A percentile compares a stretch with the other conserved stretches of the same genome.
Conservation (phyloP, 2,797 vertebrate genomes). For the Adelosebastes latens region DNA sequence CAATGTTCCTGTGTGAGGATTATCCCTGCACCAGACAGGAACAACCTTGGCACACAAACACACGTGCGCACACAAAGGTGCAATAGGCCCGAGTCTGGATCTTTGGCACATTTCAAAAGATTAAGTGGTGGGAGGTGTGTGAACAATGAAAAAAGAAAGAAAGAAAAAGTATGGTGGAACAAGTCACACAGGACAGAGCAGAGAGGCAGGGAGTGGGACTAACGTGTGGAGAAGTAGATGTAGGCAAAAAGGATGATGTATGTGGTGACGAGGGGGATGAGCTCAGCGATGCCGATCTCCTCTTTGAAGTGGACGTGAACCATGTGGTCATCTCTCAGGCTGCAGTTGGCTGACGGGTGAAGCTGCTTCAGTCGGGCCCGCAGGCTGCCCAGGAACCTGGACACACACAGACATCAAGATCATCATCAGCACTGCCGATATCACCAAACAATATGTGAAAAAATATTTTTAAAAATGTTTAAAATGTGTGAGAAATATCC, state of each 20-base stretch:
- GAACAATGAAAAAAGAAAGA: background rate
- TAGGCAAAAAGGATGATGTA: conserved; percentile 99
- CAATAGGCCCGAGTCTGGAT: background rate
- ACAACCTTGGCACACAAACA: conserved; percentile 57
- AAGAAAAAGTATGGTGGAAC: background rate
- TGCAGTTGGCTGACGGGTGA: conserved; percentile 94
- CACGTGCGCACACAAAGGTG: conserved; percentile 23
- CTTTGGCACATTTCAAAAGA: background rate
- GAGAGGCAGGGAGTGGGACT: conserved; percentile 39
- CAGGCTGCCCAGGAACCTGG: conserved; percentile 92
- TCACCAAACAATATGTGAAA: too few relatives aligned
- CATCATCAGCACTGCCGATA: background rate
- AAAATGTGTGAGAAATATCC: too few relatives aligned
- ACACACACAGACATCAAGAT: background rate
- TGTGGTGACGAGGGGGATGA: conserved; percentile 96
- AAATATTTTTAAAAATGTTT: too few relatives aligned
- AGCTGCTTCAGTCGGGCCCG: conserved; percentile 90
- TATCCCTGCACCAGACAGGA: conserved; percentile 65
- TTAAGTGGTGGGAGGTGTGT: background rate
- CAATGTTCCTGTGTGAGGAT: conserved; percentile 61
- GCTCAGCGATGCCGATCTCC: conserved; percentile 95
- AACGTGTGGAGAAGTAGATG: conserved; percentile 99
- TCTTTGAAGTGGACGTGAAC: conserved; percentile 98
- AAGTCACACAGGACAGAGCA: background rate
- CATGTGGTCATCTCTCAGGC: conserved; percentile 90